phyloP scores from a whole-genome alignment of 2,113 vertebrate genomes.

The Ochotona curzoniae region DNA sequence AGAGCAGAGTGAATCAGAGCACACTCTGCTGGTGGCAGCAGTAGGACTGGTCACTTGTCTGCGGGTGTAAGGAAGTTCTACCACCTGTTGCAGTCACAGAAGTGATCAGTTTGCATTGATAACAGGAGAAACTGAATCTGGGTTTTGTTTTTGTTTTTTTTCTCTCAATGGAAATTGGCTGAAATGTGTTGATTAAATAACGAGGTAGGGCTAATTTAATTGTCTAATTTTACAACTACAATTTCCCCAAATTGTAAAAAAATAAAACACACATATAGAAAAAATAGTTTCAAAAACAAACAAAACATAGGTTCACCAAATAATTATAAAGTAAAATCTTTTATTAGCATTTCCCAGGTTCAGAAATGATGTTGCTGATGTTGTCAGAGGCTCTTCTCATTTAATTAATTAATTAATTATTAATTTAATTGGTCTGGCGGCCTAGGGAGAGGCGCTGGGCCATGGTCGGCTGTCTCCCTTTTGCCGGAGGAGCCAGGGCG shows the following conservation, averaged over 20 bases:
- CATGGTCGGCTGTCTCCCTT: too few species aligned
- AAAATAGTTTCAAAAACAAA: background rate
- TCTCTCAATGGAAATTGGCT: background rate
- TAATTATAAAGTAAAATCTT: conserved; percentile 5
- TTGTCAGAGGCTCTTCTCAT: background rate
- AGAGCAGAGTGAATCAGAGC: too few species aligned
- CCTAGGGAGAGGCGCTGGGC: too few species aligned
- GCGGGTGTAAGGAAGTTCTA: too few species aligned
- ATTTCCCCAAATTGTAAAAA: conserved; percentile 45
- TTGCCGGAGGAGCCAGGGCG: too few species aligned
- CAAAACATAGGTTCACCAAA: background rate
- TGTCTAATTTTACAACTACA: conserved; percentile 32
- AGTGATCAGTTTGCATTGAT: too few species aligned
- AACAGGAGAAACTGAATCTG: background rate
- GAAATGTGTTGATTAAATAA: conserved; percentile 45
- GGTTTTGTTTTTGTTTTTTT: background rate
- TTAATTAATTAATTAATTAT: too few species aligned
- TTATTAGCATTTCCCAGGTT: background rate
- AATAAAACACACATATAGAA: background rate
- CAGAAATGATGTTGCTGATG: background rate
- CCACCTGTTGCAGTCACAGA: too few species aligned
- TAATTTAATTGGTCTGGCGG: too few species aligned
- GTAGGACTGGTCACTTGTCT: too few species aligned
- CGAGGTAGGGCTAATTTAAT: background rate
- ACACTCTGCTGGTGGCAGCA: too few species aligned